A percentile compares a stretch with the other conserved stretches of the same genome.
phyloP scores from a whole-genome alignment of 2,888 invertebrate genomes.

The Amaurobius ferox region DNA sequence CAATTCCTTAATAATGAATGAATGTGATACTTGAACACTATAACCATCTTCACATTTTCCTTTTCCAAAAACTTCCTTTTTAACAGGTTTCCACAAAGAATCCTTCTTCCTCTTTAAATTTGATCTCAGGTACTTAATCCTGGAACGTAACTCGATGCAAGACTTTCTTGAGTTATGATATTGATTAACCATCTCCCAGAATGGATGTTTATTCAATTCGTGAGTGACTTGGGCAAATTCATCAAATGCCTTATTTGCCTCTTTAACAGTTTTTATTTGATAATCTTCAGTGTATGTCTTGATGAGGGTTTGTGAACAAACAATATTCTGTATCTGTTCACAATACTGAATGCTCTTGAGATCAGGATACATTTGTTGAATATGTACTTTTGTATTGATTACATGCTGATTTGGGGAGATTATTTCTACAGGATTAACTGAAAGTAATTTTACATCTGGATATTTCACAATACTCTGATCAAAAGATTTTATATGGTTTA shows the following conservation, averaged over 20 bases:
- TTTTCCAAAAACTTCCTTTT: conserved; percentile 29
- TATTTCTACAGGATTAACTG: too few species aligned
- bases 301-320: conserved; percentile 15
- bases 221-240: conserved; percentile 21
- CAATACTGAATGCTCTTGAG: conserved; percentile 29
- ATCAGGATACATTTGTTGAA: conserved; percentile 20
- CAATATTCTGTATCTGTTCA: conserved; percentile 30
- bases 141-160: neutral
- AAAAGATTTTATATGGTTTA: too few species aligned
- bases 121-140: conserved; percentile 28
- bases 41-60: conserved; percentile 44
- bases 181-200: conserved; percentile 22
- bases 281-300: conserved; percentile 30
- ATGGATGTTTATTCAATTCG: conserved; percentile 27
- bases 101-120: conserved; percentile 31
- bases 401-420: too few species aligned
- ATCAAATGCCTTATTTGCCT: conserved; percentile 2
- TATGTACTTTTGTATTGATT: too few species aligned
- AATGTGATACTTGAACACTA: conserved; percentile 13
- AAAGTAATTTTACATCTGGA: too few species aligned
- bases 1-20: conserved; percentile 26
- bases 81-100: conserved; percentile 30
- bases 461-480: too few species aligned
- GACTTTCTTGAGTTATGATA: conserved; percentile 28
- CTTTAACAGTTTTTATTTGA: conserved; percentile 6